Conservation (phyloP, 2,888 invertebrate genomes). For the Biston stratarius region DNA sequence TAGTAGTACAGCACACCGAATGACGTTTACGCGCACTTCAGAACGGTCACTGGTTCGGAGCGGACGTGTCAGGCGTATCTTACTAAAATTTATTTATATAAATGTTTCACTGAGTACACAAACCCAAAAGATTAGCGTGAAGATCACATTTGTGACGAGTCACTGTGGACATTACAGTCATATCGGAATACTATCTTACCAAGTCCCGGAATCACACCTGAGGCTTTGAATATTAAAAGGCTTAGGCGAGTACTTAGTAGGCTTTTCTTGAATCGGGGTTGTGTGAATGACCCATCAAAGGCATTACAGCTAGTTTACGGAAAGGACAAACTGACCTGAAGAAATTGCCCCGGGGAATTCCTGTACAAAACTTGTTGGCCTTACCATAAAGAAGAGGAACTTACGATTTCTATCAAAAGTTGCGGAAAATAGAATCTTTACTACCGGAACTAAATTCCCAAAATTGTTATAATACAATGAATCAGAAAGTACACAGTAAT, state of each 20-base stretch:
- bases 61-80: too few species aligned
- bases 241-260: constrained; percentile 17
- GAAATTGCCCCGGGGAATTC: constrained; percentile 15
- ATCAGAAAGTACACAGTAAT: neutral
- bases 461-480: neutral
- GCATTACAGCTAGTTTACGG: constrained; percentile 23
- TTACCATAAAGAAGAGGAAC: constrained; percentile 3
- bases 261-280: constrained; percentile 12
- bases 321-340: constrained; percentile 12
- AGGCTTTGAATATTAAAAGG: constrained; percentile 19
- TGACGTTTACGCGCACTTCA: too few species aligned
- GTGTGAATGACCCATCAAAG: constrained; percentile 23
- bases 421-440: neutral
- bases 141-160: too few species aligned
- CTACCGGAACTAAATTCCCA: neutral
- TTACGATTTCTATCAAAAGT: constrained; percentile 3
- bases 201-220: constrained; percentile 6
- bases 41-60: too few species aligned
- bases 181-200: neutral
- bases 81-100: too few species aligned
- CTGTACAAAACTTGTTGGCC: constrained; percentile 13
- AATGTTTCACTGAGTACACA: too few species aligned
- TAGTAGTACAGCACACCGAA: too few species aligned
- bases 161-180: neutral
- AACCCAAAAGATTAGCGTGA: too few species aligned